Conservation (phyloP, 2,113 vertebrate species). For the Leptosomus discolor region DNA sequence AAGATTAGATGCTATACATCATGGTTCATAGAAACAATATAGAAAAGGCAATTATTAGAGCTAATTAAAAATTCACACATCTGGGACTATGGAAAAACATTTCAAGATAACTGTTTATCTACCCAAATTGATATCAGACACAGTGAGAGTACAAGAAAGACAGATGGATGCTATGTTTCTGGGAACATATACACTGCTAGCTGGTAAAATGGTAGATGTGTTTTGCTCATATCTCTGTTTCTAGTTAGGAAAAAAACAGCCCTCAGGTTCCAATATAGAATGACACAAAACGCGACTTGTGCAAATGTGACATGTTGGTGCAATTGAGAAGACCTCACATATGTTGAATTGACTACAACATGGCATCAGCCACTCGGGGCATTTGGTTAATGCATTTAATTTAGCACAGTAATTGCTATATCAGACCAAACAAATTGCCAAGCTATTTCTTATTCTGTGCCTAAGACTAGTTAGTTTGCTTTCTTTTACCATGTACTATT, state of each 20-base stretch:
- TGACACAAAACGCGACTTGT: not conserved
- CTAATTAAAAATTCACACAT: conserved; percentile 24
- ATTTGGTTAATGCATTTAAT: conserved; percentile 41
- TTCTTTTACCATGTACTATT: not conserved
- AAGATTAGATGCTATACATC: not conserved
- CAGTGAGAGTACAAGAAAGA: not conserved
- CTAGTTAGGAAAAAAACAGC: not conserved
- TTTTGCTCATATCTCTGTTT: not conserved
- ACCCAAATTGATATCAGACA: not conserved
- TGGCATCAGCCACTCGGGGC: not conserved
- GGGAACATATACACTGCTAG: not conserved
- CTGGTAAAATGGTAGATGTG: not conserved
- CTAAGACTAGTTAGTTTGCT: not conserved
- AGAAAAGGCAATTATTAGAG: conserved; percentile 8
- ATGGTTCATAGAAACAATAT: not conserved
- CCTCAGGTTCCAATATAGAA: not conserved
- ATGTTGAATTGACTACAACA: conserved; percentile 28
- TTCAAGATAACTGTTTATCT: not conserved
- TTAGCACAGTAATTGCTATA: conserved; percentile 32
- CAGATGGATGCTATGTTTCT: not conserved
- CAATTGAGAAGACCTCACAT: conserved; percentile 43
- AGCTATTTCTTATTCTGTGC: not conserved
- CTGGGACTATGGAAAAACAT: not conserved
- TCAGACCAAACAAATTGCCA: conserved; percentile 19
- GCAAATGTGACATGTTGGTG: not conserved